These are phyloP conservation scores for Cirrhinus molitorella DNA, from an alignment of 2,797 vertebrate genomes.

Conservation along the genomic window DNA sequence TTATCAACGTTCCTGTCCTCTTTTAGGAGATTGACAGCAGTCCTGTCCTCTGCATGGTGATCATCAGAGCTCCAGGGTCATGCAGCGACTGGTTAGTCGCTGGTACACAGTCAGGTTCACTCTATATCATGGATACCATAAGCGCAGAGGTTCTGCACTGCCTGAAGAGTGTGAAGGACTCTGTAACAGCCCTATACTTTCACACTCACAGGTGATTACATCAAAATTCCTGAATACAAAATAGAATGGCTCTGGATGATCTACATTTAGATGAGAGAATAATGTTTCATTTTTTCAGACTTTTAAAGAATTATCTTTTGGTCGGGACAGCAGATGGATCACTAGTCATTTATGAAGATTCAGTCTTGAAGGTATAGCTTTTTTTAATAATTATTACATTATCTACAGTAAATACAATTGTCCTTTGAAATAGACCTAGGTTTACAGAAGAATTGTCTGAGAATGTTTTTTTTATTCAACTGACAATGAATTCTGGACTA, in stretches of 20 bases:
- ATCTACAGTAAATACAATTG: neutral
- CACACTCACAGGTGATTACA: conserved; percentile 79
- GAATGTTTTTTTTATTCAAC: neutral
- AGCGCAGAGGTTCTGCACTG: conserved; percentile 77
- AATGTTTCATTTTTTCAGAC: conserved; percentile 73
- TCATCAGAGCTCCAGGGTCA: conserved; percentile 81
- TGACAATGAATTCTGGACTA: neutral
- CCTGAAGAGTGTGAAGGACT: conserved; percentile 87
- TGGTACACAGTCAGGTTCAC: conserved; percentile 88
- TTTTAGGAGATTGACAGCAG: conserved; percentile 85
- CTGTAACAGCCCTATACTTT: conserved; percentile 91
- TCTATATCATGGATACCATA: conserved; percentile 82
- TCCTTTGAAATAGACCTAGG: neutral
- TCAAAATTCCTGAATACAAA: neutral
- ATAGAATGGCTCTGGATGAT: neutral
- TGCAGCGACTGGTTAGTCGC: conserved; percentile 89
- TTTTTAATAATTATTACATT: neutral
- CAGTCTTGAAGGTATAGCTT: conserved; percentile 84
- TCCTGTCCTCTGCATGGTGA: conserved; percentile 87
- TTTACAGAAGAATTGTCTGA: neutral
- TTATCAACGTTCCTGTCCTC: neutral
- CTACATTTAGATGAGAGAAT: neutral
- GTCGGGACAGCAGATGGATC: conserved; percentile 91
- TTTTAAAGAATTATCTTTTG: conserved; percentile 87
- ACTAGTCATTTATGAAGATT: conserved; percentile 91